Conservation (phyloP, 2,888 invertebrate genomes). For the Dynastes grantii region DNA sequence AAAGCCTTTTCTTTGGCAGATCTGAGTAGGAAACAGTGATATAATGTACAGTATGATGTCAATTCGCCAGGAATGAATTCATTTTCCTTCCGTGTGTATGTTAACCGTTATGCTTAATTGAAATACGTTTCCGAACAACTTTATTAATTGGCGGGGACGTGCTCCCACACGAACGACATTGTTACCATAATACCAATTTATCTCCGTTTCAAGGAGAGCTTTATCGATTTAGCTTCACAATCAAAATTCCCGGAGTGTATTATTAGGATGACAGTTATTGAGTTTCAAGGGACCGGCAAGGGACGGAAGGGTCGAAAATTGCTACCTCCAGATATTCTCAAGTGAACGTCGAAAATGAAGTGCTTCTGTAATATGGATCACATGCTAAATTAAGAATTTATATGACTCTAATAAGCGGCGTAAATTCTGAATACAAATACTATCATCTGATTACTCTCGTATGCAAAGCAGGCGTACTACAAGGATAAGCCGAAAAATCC, state of each 20-base stretch:
- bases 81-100: background rate
- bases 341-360: background rate
- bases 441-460: too few species aligned
- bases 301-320: background rate
- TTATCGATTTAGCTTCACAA: conserved; percentile 24
- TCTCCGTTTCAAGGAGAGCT: background rate
- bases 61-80: background rate
- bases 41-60: too few species aligned
- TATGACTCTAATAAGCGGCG: too few species aligned
- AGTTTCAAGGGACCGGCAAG: background rate
- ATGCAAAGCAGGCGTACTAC: too few species aligned
- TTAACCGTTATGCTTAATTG: conserved; percentile 1
- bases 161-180: conserved; percentile 12
- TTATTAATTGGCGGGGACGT: conserved; percentile 21
- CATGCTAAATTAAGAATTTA: too few species aligned
- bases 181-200: conserved; percentile 13
- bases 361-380: background rate
- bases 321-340: background rate
- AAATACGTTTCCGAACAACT: background rate
- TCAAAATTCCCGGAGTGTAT: background rate
- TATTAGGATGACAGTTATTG: conserved; percentile 11
- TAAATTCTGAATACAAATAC: too few species aligned
- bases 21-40: too few species aligned
- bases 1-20: too few species aligned
- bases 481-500: too few species aligned